Base-by-base conservation (phyloP, 2,797 vertebrate species). In the Geotrypetes seraphini region DNA sequence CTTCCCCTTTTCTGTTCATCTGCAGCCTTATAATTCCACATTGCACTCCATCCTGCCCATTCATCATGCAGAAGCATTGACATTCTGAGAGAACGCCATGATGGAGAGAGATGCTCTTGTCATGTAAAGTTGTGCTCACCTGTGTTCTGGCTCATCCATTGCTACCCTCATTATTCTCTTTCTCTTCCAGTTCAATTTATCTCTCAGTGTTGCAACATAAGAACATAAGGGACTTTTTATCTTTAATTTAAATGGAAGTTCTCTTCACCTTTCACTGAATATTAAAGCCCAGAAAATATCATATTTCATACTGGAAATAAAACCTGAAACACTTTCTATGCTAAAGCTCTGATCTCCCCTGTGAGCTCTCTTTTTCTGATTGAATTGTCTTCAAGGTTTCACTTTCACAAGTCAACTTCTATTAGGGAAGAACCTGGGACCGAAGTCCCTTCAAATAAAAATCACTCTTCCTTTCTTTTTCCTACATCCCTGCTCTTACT, bases 361-460 rank as follows among this genome's bases (percentile, higher is more conserved):
- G 15, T 19, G 33, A 10, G 11, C n/a, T 10, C 13, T 8, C 13
- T 16, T 5, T 16, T n/a, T 25, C 32, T 28, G n/a, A 25, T 20
- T 22, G 20, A 40, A 36, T 12, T 40, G 16, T 41, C 26, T 12
- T 31, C 3, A 19, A 25, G 20, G 16, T 22, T 45, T 50, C 20
- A 7, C 8, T 31, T 61, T 33, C 11, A 1, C 28, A 63, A 43
- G n/a, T 42, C 37, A 52, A 46, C 15, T 33, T 30, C 46, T 26
- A 16, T 28, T 28, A 46, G 24, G 54, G 35, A 60, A 41, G 37
- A 21, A 31, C 0, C 28, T 19, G 16, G 15, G 35, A 30, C 33
- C 33, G 47, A 60, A 43, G 21, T 27, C 16, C 23, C 29, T 38
- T 26, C 61, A 42, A 63, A 57, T 63, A 49, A 66, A 63, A 51